Conservation (phyloP, 2,113 vertebrate genomes). For the Heliornis fulica region DNA sequence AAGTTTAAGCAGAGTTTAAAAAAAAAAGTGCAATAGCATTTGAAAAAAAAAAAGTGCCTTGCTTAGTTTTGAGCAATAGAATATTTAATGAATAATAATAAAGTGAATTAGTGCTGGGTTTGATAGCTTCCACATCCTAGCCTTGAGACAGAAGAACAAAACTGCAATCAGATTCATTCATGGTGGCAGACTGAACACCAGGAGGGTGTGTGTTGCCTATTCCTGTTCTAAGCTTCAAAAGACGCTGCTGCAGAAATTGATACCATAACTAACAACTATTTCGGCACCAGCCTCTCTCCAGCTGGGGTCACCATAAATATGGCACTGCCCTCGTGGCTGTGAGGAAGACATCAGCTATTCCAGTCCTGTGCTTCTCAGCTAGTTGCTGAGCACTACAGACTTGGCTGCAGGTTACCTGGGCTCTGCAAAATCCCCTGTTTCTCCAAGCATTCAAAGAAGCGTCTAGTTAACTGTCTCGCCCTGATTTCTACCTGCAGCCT, state of each 20-base stretch:
- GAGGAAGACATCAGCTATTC: neutral
- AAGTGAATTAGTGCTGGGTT: neutral
- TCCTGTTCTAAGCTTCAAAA: neutral
- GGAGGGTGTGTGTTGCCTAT: neutral
- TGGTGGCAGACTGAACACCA: neutral
- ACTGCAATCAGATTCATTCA: neutral
- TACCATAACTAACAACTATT: neutral
- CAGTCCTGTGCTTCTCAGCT: neutral
- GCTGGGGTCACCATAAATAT: neutral
- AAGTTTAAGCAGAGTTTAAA: conserved; percentile 37
- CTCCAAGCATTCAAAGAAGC: neutral
- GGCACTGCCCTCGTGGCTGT: fast-evolving
- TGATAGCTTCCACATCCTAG: neutral
- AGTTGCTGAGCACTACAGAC: neutral
- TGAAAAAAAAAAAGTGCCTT: neutral
- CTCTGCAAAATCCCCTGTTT: neutral
- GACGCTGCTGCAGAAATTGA: neutral
- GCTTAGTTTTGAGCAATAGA: neutral
- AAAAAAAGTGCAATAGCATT: too few relatives aligned
- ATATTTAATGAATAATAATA: conserved; percentile 16
- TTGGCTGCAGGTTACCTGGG: neutral
- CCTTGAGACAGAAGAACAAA: neutral
- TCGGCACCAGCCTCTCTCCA: neutral
- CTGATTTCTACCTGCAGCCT: neutral
- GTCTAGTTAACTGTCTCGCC: neutral